Evolutionary conservation across 2,888 invertebrate species (phyloP).

Genomic region (Heteropelma amictum): DNA sequence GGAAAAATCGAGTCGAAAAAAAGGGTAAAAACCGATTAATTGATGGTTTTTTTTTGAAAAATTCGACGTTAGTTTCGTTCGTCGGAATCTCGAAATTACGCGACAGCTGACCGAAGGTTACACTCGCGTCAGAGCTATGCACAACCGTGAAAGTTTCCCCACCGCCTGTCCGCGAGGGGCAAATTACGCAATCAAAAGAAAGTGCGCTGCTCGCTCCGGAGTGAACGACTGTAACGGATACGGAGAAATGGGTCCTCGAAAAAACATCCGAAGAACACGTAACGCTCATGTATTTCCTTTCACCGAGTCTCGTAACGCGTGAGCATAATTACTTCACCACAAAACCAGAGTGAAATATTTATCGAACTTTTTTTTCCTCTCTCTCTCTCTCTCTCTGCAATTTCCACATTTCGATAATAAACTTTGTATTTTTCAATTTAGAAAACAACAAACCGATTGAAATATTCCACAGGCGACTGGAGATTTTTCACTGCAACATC

Average conservation of each 20-base stretch:
- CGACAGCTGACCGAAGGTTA: constrained; percentile 49
- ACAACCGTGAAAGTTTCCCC: constrained; percentile 70
- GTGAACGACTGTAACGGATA: constrained; percentile 33
- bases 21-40: no score
- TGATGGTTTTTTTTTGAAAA: no score
- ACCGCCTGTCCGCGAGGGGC: constrained; percentile 44
- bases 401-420: not conserved
- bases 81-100: no score
- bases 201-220: constrained; percentile 62
- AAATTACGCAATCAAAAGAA: constrained; percentile 68
- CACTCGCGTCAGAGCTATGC: constrained; percentile 3
- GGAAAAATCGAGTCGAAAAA: no score
- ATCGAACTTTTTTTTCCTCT: no score
- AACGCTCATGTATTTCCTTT: constrained; percentile 24
- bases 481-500: no score
- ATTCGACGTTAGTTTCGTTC: no score
- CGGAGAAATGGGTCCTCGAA: constrained; percentile 38
- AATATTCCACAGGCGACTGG: not conserved
- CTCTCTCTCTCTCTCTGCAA: no score
- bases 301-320: constrained; percentile 18
- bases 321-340: constrained; percentile 6
- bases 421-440: not conserved
- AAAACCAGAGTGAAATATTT: no score
- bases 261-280: constrained; percentile 11
- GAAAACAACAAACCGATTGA: not conserved